Evolutionary conservation across 2,888 invertebrate genomes (phyloP).

Genomic region (Venustoraphidia nigricollis): DNA sequence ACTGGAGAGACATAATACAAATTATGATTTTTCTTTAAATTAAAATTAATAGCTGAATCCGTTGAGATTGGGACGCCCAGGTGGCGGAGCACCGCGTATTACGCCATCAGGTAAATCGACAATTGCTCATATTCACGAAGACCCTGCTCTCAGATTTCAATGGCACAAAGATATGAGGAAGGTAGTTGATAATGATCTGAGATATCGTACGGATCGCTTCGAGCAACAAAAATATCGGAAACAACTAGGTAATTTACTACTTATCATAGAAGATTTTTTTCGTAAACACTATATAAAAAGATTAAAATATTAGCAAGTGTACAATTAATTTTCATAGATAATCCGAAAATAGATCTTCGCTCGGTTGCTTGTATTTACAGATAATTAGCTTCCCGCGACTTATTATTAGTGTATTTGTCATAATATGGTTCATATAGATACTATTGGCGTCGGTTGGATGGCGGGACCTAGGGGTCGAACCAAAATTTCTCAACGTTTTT

Average conservation of each 20-base stretch:
- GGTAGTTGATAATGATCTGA: constrained; percentile 52
- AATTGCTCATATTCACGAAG: constrained; percentile 26
- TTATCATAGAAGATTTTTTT: neutral
- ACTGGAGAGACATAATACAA: neutral
- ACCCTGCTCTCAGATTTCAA: constrained; percentile 46
- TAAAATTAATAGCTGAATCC: constrained; percentile 12
- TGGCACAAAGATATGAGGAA: constrained; percentile 43
- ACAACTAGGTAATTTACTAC: constrained; percentile 35
- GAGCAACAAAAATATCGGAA: constrained; percentile 40
- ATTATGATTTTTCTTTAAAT: neutral
- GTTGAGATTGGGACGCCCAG: constrained; percentile 20
- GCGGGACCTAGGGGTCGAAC: no score
- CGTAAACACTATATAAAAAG: neutral
- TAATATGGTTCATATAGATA: no score
- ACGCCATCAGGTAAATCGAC: constrained; percentile 19
- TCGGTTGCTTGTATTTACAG: no score
- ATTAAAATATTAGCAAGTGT: no score
- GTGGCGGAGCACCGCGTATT: constrained; percentile 26
- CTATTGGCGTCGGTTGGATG: no score
- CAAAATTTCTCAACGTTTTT: no score
- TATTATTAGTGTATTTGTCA: no score
- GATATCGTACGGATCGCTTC: constrained; percentile 42
- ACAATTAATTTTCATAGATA: no score
- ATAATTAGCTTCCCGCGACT: no score
- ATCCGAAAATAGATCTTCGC: no score